Evolutionary conservation across 2,113 vertebrate genomes (phyloP), one percentile per base, ranked within the genome.

Genomic region (Cygnus buccinator): DNA sequence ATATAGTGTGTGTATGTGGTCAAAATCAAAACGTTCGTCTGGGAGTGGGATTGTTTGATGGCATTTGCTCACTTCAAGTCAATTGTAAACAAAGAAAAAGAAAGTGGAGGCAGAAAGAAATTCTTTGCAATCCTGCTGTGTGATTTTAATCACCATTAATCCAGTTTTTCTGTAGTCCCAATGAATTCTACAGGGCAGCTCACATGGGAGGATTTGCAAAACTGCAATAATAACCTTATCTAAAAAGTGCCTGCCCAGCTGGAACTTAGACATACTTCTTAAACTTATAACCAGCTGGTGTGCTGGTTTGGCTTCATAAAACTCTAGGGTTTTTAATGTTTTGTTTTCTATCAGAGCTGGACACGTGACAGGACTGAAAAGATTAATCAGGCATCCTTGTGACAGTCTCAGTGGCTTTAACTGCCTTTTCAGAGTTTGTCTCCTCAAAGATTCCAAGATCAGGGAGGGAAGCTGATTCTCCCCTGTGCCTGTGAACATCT

Each of bases 401-500:
- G 39, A 65, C 62, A 73, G 43, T 26, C 23, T 74, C 44, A 17
- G 0, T 11, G 61, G 25, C 6, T 66, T 61, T 4, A 44, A 29
- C 43, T 75, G 25, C 37, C 62, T 77, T 71, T 15, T 61, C 62
- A 57, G 14, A 57, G 14, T 26, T 52, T 11, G 28, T 17, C 22
- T 39, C 73, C 44, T 54, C 33, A 10, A 22, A 18, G 29, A 46
- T 43, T 37, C 16, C 35, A 57, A 68, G 39, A 50, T 71, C 25
- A 22, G 59, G 19, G 26, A 82, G 44, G 20, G 13, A 82, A 52
- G 14, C 13, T 4, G 29, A 4, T 35, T 59, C 29, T 48, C 8
- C 19, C 16, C 9, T 0, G 1, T 1, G 1, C 10, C 65, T 48
- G 17, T 8, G 29, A 79, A 28, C 15, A 2, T 29, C 0, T 0